Percentiles rank a stretch among this genome's conserved stretches.
Evolutionary conservation across 2,113 vertebrate species (phyloP).

Genomic region (Oxyruncus cristatus): DNA sequence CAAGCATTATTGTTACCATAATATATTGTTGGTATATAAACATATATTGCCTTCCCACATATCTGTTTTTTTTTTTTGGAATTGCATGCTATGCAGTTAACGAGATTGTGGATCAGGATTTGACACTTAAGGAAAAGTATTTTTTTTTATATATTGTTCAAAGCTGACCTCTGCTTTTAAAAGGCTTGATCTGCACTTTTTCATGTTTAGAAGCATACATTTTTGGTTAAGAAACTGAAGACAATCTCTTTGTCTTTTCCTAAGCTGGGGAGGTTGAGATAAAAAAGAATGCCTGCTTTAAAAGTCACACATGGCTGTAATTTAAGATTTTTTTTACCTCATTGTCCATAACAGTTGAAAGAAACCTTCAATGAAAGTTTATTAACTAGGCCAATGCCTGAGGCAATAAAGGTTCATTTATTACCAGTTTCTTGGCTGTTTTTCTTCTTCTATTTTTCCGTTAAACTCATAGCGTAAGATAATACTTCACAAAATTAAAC

Average conservation of each 20-base stretch:
- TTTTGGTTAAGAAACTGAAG: constrained; percentile 81
- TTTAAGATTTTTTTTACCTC: constrained; percentile 83
- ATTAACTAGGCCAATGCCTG: constrained; percentile 85
- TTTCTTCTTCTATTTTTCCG: constrained; percentile 86
- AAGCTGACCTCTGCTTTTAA: constrained; percentile 74
- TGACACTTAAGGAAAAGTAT: constrained; percentile 45
- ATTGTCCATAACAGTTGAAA: constrained; percentile 87
- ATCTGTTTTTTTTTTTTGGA: not conserved
- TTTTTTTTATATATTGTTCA: constrained; percentile 68
- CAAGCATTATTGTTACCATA: not conserved
- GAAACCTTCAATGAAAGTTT: constrained; percentile 88
- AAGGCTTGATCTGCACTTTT: constrained; percentile 76
- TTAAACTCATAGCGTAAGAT: constrained; percentile 85
- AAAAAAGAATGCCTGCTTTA: constrained; percentile 83
- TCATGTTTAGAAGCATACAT: constrained; percentile 78
- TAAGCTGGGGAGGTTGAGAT: constrained; percentile 77
- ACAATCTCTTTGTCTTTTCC: constrained; percentile 72
- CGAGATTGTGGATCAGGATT: constrained; percentile 34
- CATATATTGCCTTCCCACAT: not conserved
- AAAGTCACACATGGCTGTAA: constrained; percentile 88
- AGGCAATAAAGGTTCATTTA: constrained; percentile 86
- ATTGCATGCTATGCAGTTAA: not conserved
- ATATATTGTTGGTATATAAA: not conserved
- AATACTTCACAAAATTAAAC: constrained; percentile 87
- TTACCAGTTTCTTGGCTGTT: constrained; percentile 85